A percentile compares a stretch with the other conserved stretches of the same genome.
phyloP scores from a whole-genome alignment of 2,113 vertebrate species.

The Callipepla californica region DNA sequence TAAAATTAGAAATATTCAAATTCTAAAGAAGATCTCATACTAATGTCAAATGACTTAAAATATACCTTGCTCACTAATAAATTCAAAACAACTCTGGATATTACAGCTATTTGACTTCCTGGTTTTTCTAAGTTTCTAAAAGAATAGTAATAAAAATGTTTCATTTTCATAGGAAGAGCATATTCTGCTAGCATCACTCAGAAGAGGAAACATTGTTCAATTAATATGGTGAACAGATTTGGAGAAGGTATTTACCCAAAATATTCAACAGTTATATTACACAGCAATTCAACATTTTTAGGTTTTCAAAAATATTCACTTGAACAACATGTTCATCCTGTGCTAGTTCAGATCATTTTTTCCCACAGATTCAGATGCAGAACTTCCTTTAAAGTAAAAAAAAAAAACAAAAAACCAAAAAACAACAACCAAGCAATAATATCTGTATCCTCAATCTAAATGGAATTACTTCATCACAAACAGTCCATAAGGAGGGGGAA shows the following conservation, averaged over 20 bases:
- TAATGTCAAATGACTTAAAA: background rate
- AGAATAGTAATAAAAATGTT: background rate
- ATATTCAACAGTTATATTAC: background rate
- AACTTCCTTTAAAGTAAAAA: background rate
- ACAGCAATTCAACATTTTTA: background rate
- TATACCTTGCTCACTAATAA: background rate
- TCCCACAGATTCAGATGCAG: background rate
- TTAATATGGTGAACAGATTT: background rate
- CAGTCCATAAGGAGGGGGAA: too few relatives aligned
- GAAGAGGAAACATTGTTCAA: background rate
- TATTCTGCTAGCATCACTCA: background rate
- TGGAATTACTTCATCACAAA: background rate
- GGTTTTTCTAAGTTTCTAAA: background rate
- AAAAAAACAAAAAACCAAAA: too few relatives aligned
- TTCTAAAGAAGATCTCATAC: background rate
- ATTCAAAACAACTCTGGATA: background rate
- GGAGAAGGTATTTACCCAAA: background rate
- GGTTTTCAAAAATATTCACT: background rate
- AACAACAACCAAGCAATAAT: background rate
- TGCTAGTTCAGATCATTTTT: background rate
- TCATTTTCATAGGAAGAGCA: background rate
- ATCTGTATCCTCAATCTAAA: background rate
- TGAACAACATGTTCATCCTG: background rate
- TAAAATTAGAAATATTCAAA: background rate
- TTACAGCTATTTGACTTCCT: background rate